These are phyloP conservation scores for Cerceris ruficornis DNA, from an alignment of 2,888 invertebrate species.

Conservation along the genomic window DNA sequence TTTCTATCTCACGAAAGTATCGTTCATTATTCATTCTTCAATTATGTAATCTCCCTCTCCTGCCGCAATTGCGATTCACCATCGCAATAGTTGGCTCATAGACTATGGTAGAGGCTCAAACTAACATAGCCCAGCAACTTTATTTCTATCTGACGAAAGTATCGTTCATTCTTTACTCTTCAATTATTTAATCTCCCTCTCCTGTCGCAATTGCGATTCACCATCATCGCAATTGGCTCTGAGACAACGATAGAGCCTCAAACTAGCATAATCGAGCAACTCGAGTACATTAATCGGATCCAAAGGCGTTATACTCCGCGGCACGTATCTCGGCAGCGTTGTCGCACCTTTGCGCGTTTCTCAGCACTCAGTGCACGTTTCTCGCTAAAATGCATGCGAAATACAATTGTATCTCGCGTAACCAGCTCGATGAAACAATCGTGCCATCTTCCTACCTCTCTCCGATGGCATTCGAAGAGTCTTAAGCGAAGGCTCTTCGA, in stretches of 20 bases:
- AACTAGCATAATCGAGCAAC: conserved; percentile 40
- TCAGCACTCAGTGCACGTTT: not conserved
- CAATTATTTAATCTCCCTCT: too few relatives aligned
- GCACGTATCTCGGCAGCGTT: conserved; percentile 23
- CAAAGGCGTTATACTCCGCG: conserved; percentile 31
- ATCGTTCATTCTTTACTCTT: conserved; percentile 3
- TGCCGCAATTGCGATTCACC: too few relatives aligned
- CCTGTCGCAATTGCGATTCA: conserved; percentile 55
- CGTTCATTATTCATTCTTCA: too few relatives aligned
- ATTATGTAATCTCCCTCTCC: too few relatives aligned
- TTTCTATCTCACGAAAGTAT: too few relatives aligned
- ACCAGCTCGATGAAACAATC: conserved; percentile 15
- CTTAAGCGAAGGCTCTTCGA: conserved; percentile 13
- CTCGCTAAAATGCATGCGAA: conserved; percentile 2
- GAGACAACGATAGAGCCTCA: not conserved
- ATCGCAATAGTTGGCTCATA: too few relatives aligned
- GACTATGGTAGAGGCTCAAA: too few relatives aligned
- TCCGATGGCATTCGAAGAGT: not conserved
- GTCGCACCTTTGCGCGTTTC: conserved; percentile 33
- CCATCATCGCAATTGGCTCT: not conserved
- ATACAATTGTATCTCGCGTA: conserved; percentile 49
- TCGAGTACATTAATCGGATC: conserved; percentile 61
- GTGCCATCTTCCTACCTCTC: not conserved
- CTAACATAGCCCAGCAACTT: too few relatives aligned
- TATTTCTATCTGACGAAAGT: too few relatives aligned